Evolutionary conservation across 2,797 vertebrate genomes (phyloP).

Genomic region (Chaenodraco wilsoni): DNA sequence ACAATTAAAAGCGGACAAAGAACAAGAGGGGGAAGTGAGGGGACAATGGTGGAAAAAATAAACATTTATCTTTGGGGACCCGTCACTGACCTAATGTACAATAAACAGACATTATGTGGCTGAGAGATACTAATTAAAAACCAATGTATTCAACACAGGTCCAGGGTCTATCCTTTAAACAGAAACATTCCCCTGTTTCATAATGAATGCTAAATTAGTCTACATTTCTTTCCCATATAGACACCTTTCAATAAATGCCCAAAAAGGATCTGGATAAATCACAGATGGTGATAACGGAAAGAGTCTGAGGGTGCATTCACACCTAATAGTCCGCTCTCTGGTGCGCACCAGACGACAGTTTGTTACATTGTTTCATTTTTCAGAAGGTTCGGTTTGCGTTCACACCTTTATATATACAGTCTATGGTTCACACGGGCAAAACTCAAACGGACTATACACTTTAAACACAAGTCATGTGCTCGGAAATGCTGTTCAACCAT

Average conservation of each 20-base stretch:
- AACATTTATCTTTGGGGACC: conserved; percentile 19
- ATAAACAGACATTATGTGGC: background rate
- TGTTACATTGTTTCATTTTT: too few species aligned
- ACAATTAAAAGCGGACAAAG: conserved; percentile 45
- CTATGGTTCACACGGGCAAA: too few species aligned
- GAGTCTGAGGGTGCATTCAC: background rate
- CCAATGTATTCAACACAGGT: background rate
- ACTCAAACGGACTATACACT: too few species aligned
- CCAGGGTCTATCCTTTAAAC: background rate
- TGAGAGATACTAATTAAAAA: background rate
- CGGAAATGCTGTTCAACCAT: too few species aligned
- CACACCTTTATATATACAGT: too few species aligned
- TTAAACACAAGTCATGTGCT: too few species aligned
- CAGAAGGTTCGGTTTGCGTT: too few species aligned
- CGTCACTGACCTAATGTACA: conserved; percentile 10
- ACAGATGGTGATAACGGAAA: conserved; percentile 24
- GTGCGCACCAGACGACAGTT: too few species aligned
- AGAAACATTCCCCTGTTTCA: conserved; percentile 12
- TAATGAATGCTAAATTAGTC: conserved; percentile 3
- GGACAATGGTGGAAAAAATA: conserved; percentile 12
- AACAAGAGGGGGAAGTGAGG: conserved; percentile 28
- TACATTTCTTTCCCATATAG: conserved; percentile 21
- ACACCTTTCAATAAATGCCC: conserved; percentile 24
- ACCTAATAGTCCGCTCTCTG: too few species aligned
- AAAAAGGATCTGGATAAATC: conserved; percentile 32